Evolutionary conservation across 2,797 vertebrate genomes (phyloP).

Genomic region (Esox lucius): DNA sequence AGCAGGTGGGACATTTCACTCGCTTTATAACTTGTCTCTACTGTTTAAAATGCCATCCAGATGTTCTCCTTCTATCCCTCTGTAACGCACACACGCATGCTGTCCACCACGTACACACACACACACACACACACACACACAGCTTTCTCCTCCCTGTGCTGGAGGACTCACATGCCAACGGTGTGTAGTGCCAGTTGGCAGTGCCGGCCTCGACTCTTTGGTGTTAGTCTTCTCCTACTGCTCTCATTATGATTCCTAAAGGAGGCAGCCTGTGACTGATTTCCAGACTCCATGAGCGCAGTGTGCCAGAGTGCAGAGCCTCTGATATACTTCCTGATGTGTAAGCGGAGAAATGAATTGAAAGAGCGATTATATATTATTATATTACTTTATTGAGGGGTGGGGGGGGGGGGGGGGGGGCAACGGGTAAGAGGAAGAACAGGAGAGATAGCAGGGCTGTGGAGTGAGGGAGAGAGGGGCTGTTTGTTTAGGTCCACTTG

Average conservation of each 20-base stretch:
- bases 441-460: not conserved
- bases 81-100: too few species aligned
- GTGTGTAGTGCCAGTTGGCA: not conserved
- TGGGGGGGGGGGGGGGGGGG: too few species aligned
- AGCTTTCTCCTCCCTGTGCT: not conserved
- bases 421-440: not conserved
- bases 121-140: too few species aligned
- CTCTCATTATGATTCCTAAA: not conserved
- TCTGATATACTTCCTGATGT: not conserved
- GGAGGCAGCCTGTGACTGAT: not conserved
- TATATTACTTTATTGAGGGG: too few species aligned
- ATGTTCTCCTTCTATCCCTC: not conserved
- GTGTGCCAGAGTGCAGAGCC: not conserved
- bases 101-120: too few species aligned
- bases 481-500: not conserved
- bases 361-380: too few species aligned
- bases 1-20: not conserved
- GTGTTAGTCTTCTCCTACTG: not conserved
- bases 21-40: not conserved
- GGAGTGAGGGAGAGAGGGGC: not conserved
- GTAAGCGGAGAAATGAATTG: not conserved
- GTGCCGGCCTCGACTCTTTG: not conserved
- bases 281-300: not conserved
- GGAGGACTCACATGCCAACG: not conserved
- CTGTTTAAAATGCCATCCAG: not conserved